These are phyloP conservation scores for Oreochromis spilurus DNA, from an alignment of 2,113 vertebrate genomes.

Conservation along the genomic window DNA sequence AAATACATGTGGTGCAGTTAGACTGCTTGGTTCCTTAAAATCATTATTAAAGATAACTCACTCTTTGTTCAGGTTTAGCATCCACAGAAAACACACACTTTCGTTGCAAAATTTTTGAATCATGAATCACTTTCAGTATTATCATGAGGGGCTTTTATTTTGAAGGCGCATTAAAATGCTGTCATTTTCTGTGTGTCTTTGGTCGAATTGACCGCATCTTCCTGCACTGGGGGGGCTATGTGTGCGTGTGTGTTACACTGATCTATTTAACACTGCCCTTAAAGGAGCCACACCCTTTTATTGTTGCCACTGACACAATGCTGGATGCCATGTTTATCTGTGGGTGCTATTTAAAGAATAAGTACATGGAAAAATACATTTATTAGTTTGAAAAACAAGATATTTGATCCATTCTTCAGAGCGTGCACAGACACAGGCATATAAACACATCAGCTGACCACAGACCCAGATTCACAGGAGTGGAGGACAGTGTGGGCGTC, in stretches of 20 bases:
- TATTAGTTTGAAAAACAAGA: background rate
- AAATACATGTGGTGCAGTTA: background rate
- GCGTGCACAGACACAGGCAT: background rate
- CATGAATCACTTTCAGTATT: background rate
- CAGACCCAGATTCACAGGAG: background rate
- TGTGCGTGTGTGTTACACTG: constrained; percentile 12
- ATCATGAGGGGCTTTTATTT: constrained; percentile 27
- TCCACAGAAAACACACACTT: background rate
- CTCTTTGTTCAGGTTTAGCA: background rate
- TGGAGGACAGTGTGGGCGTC: background rate
- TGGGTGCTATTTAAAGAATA: background rate
- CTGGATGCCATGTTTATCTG: background rate
- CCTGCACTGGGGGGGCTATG: background rate
- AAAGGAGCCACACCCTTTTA: constrained; percentile 62
- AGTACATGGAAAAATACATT: background rate
- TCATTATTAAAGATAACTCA: background rate
- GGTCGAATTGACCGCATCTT: background rate
- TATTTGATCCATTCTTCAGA: background rate
- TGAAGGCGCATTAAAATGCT: constrained; percentile 12
- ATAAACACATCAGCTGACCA: background rate
- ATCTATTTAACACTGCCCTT: constrained; percentile 58
- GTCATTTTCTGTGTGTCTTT: background rate
- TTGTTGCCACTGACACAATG: constrained; percentile 26
- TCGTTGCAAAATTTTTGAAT: background rate
- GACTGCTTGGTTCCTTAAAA: background rate